Evolutionary conservation across 2,888 invertebrate genomes (phyloP), one percentile per base, ranked within the genome.

Genomic region (Drosophila anomelani): DNA sequence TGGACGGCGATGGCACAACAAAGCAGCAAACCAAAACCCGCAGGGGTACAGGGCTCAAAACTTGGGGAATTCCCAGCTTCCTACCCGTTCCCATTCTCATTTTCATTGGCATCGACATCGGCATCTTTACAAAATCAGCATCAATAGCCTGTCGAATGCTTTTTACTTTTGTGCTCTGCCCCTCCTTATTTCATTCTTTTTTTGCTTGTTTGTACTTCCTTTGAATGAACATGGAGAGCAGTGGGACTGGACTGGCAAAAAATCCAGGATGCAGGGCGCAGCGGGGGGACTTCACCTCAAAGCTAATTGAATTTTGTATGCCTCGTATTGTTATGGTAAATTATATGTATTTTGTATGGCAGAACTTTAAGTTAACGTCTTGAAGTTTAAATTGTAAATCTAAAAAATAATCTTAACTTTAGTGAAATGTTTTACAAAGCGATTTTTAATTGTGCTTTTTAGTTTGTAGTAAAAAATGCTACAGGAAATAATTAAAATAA

Each of bases 81-180:
- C 23, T 10, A 54, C 49, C 66, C 23, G 36, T 43, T 23, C 32
- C 15, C 38, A 39, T 23, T 38, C 54, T 47, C 47, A 36, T 47
- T 66, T 43, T 51, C 64, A 66, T 66, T 53, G 51, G 36, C 64
- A 66, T 60, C 43, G 54, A 59, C 76, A 76, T 71, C 70, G 79
- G 72, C 79, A 75, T 86, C 84, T 79, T 84, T 86, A 81, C 79
- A 84, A 88, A 84, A 84, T 86, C 88, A 83, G 86, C 84, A 86
- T 84, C 84, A 84, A 84, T 88, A 83, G 84, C 85, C 79, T 75
- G 84, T 84, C 88, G 84, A 86, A 84, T 83, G 84, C 76, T 81
- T 78, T 86, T 75, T 85, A 86, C 73, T 85, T 69, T 88, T 83
- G 72, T 60, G 34, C 68, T 20, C 47, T 32, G 29, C 55, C 38